A percentile compares a stretch with the other conserved stretches of the same genome.
Conservation (phyloP, 2,113 vertebrate genomes). For the Mastomys coucha region DNA sequence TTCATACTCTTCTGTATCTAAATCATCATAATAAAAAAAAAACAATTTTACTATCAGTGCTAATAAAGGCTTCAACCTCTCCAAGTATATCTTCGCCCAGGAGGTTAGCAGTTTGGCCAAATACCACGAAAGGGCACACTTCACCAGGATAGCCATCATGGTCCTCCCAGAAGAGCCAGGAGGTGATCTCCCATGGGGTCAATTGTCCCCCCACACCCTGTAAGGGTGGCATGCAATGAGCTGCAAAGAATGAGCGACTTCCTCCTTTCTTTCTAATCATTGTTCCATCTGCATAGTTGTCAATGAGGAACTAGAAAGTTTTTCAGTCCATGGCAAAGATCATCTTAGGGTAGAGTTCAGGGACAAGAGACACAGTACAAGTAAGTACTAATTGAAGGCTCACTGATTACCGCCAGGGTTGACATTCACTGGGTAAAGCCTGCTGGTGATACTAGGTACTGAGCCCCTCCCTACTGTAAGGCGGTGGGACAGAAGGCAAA, state of each 20-base stretch:
- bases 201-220: background rate
- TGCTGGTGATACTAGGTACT: too few species aligned
- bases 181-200: background rate
- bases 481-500: too few species aligned
- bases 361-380: too few species aligned
- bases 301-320: background rate
- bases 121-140: background rate
- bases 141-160: background rate
- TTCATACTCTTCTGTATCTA: background rate
- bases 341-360: too few species aligned
- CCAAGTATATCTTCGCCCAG: background rate
- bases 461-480: too few species aligned
- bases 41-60: background rate
- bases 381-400: too few species aligned
- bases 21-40: too few species aligned
- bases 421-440: too few species aligned
- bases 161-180: background rate
- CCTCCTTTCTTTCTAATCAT: background rate
- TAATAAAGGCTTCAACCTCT: background rate
- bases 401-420: too few species aligned
- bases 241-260: background rate
- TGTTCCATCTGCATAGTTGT: fast-evolving
- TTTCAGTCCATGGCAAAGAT: background rate
- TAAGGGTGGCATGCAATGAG: fast-evolving
- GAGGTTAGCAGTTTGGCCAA: background rate